Evolutionary conservation across 2,888 invertebrate genomes (phyloP), one percentile per base, ranked within the genome.

Genomic region (Salticus scenicus): DNA sequence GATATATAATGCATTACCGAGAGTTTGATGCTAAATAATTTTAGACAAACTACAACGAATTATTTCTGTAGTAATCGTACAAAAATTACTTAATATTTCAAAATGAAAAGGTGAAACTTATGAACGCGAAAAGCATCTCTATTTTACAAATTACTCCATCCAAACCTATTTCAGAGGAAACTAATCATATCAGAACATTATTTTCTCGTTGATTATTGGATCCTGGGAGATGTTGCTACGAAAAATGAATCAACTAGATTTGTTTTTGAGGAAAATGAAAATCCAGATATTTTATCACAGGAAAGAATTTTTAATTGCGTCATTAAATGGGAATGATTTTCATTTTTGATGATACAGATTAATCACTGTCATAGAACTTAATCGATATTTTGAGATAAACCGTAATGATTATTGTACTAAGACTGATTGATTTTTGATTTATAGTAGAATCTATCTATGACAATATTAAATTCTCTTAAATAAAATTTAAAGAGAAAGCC

Each of bases 251-350:
- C 41, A 7, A 24, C 5, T 31, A 57, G 63, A 82, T 71, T 75
- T 67, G 75, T 33, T 75, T 82, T 75, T 24, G 30, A 24, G 41
- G 63, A 31, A 75, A 75, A 82, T 75, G 75, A 71, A 82, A n/a
- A 76, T 64, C 71, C 33, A 37, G 64, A 64, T 30, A 75, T 57
- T 67, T 74, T 69, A 82, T 75, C 70, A 75, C 28, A 33, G 41
- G 70, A 8, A 69, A 31, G 42, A 64, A 63, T 70, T 82, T 82
- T 82, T 82, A 82, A 82, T 82, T 82, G 71, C 82, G 42, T 47
- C 82, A 82, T 82, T 82, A 82, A 82, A 47, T 42, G 70, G 27
- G 74, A 42, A 71, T 63, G 75, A 71, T 82, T 82, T 76, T 75
- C 70, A 63, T 64, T 41, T 51, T 72, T 31, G 64, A 71, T 63